Evolutionary conservation across 2,888 invertebrate species (phyloP).

Genomic region (Molorchus minor): DNA sequence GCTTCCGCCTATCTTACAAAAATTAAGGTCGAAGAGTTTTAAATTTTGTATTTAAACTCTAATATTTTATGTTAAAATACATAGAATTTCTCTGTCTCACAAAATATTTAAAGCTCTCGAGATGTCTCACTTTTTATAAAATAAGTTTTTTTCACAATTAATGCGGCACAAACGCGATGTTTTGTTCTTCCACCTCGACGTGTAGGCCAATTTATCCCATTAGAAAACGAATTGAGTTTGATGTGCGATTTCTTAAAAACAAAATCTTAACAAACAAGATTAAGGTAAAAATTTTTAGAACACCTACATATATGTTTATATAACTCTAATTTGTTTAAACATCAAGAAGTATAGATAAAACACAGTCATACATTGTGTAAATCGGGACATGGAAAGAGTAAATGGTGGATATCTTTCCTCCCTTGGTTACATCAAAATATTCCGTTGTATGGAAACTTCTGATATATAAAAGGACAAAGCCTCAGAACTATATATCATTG

Average conservation of each 20-base stretch:
- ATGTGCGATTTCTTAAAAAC: constrained; percentile 44
- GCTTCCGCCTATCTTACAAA: constrained; percentile 38
- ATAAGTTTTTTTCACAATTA: constrained; percentile 49
- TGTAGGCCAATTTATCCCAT: constrained; percentile 55
- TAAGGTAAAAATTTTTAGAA: constrained; percentile 29
- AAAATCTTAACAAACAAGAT: constrained; percentile 25
- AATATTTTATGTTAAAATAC: constrained; percentile 2
- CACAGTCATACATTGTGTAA: constrained; percentile 29
- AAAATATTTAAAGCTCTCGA: constrained; percentile 35
- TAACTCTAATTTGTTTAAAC: constrained; percentile 43
- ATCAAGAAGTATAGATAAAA: constrained; percentile 48
- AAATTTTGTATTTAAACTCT: constrained; percentile 37
- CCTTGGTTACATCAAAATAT: constrained; percentile 28
- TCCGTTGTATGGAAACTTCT: constrained; percentile 45
- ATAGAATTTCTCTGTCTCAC: constrained; percentile 50
- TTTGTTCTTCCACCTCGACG: constrained; percentile 55
- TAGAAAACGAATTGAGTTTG: constrained; percentile 29
- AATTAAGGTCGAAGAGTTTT: constrained; percentile 26
- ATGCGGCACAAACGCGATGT: constrained; percentile 59
- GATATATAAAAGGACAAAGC: constrained; percentile 50
- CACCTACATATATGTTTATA: constrained; percentile 30
- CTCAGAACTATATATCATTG: constrained; percentile 28
- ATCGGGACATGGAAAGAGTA: constrained; percentile 48
- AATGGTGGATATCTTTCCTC: constrained; percentile 46
- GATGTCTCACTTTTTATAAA: constrained; percentile 25